These are phyloP conservation scores for Vulpes vulpes DNA, from an alignment of 2,113 vertebrate species.

Conservation along the genomic window DNA sequence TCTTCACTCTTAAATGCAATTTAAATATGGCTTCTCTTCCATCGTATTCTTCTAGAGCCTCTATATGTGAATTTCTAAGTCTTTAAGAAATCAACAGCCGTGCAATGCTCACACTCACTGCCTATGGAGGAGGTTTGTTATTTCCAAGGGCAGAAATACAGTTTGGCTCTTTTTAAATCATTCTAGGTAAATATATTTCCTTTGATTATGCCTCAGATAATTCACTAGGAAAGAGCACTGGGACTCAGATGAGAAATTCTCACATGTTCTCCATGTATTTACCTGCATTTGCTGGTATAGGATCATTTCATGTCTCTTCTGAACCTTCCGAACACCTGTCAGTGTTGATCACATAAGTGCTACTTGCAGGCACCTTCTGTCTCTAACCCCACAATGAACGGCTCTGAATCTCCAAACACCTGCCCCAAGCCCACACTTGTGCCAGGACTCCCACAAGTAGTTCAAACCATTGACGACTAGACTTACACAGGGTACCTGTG, in stretches of 20 bases:
- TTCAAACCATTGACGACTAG: too few species aligned
- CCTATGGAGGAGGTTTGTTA: neutral
- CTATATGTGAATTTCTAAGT: neutral
- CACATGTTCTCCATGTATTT: accelerated
- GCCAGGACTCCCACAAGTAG: too few species aligned
- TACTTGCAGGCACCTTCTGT: neutral
- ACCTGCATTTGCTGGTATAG: neutral
- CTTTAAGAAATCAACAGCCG: neutral
- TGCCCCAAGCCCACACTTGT: neutral
- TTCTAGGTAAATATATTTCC: neutral
- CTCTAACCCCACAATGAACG: too few species aligned
- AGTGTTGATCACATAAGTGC: neutral
- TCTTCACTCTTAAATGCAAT: neutral
- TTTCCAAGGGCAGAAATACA: neutral
- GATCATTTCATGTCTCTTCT: neutral
- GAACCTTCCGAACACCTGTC: neutral
- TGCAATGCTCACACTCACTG: too few species aligned
- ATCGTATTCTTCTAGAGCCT: too few species aligned
- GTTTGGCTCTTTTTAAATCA: neutral
- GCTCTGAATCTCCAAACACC: accelerated
- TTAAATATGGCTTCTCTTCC: neutral
- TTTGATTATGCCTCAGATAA: neutral
- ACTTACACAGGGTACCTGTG: too few species aligned
- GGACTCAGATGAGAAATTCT: neutral
- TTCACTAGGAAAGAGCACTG: neutral